Conservation (phyloP, 30 jellyfish, hydroid and myxozoan genomes). For the Turritopsis rubra region DNA sequence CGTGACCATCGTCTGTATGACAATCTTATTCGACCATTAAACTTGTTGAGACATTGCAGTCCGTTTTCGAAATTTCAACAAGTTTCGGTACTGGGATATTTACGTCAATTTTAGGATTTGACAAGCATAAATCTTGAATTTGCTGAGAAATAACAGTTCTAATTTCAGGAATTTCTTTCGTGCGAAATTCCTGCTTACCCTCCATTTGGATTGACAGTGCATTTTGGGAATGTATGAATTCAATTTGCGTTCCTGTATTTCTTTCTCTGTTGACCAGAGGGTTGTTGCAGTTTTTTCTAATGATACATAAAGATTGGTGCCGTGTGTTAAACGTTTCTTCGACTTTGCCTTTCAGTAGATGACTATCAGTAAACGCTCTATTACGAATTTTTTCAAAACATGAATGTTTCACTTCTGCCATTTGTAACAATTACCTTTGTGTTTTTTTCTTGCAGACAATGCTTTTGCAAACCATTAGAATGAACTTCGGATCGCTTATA, state of each 20-base stretch:
- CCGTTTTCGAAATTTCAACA: not conserved
- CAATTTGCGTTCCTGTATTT: not conserved
- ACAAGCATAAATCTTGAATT: not conserved
- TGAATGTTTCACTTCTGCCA: no score
- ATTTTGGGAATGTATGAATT: no score
- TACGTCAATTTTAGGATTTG: not conserved
- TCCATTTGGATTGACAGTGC: not conserved
- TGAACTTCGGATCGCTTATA: not conserved
- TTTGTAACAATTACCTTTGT: no score
- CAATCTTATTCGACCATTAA: not conserved
- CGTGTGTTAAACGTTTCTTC: no score
- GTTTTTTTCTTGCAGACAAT: no score
- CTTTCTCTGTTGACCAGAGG: not conserved
- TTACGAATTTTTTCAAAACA: no score
- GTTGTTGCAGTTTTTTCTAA: not conserved
- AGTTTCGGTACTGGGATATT: not conserved
- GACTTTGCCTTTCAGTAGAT: no score
- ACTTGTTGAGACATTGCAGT: not conserved
- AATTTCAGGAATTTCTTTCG: not conserved
- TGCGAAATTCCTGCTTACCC: not conserved
- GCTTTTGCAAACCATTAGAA: not conserved
- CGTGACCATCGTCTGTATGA: no score
- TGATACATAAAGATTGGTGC: not conserved
- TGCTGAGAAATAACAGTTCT: not conserved
- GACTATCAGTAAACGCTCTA: not conserved